Base-by-base conservation (phyloP, 37 sponge, comb jelly and placozoan genomes). In the Cladorhizidae sp. region DNA sequence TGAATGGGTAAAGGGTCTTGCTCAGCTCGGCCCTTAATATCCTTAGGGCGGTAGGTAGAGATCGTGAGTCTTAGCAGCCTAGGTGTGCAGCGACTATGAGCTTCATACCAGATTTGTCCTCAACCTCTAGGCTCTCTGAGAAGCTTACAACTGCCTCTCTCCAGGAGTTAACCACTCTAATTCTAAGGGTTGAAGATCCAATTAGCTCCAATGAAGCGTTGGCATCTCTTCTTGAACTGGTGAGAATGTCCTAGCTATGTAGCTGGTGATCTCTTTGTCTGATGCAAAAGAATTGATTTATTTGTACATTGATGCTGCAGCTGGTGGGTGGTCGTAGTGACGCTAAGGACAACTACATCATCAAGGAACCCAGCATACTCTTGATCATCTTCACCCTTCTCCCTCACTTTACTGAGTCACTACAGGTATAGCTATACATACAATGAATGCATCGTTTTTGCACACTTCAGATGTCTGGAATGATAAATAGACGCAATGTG, bases 341-440 rank as follows among this genome's bases (percentile, higher is more conserved):
- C 33, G 21, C 78, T 25, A 74, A 69, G 58, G 76, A 85, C 37
- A 84, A 92, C 73, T 75, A 65, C 35, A 40, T 75, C 36, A 95
- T 95, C 58, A 35, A 70, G 18, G 95, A 95, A 61, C 88, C 92
- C 0, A 55, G 40, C 28, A 84, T 80, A 26, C 54, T 95, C 31
- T 67, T 81, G 55, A 70, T 95, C 11, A 55, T 95, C 31, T 73
- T 95, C n/a, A 90, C 91, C 75, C 79, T 90, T 32, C 78, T 91
- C 12, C 89, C 91, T 15, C 65, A 85, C 41, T 85, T 86, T 35
- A 73, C 88, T 17, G 83, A 87, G 22, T 63, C 79, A 8, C 62
- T 94, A 14, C 91, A 94, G 86, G 95, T 94, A 72, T 43, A 15
- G 14, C 5, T 9, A 37, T 15, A 31, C 14, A 20, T 35, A 36